These are phyloP conservation scores for Gallinago paraguaiae DNA, from an alignment of 2,113 vertebrate species.

Conservation along the genomic window DNA sequence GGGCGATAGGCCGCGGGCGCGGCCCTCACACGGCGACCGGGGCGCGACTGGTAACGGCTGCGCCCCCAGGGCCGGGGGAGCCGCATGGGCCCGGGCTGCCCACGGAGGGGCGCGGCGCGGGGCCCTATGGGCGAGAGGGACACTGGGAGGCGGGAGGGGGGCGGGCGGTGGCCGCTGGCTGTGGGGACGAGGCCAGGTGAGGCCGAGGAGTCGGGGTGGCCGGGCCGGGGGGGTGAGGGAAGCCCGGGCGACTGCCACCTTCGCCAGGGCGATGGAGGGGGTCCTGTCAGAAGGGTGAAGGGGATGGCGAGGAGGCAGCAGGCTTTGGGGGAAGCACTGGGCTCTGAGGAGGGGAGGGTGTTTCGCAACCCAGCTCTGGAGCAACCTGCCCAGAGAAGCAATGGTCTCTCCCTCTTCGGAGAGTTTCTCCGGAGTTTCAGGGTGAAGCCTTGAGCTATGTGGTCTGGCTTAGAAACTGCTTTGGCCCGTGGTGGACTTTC, in stretches of 20 bases:
- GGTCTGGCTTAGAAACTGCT: fast-evolving
- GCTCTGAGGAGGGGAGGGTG: not conserved
- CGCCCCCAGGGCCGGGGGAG: no score
- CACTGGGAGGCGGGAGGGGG: not conserved
- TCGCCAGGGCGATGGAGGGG: fast-evolving
- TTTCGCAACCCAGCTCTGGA: not conserved
- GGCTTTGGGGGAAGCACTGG: fast-evolving
- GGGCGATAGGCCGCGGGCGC: no score
- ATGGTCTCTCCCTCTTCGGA: not conserved
- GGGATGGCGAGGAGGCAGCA: not conserved
- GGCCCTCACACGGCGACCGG: not conserved
- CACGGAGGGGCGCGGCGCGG: no score
- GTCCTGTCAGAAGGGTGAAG: fast-evolving
- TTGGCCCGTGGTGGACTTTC: fast-evolving
- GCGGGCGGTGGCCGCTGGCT: no score
- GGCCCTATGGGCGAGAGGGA: not conserved
- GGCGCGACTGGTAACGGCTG: not conserved
- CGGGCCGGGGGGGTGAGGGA: no score
- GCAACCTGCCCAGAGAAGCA: not conserved
- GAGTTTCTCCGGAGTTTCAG: not conserved
- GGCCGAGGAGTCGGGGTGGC: not conserved
- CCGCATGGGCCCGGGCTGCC: not conserved
- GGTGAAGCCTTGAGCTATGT: not conserved
- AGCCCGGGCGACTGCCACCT: fast-evolving
- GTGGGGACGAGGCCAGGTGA: no score